Percentiles rank a stretch among this genome's conserved stretches.
These are phyloP conservation scores for Endomychus coccineus DNA, from an alignment of 2,888 invertebrate genomes.

Conservation along the genomic window DNA sequence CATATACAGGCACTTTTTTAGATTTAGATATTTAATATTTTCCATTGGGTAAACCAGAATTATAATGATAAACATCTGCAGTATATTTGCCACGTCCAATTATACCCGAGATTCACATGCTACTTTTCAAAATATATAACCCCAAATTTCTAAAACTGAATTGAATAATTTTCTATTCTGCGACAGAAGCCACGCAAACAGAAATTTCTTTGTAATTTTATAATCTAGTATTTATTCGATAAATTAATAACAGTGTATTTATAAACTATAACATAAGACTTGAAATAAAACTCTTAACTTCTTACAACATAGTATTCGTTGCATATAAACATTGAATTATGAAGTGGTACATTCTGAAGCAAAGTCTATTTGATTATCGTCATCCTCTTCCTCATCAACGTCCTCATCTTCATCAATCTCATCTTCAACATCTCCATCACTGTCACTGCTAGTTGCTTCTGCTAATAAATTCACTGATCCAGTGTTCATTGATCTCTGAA, in stretches of 20 bases:
- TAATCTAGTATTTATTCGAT: conserved; percentile 13
- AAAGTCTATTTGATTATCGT: conserved; percentile 9
- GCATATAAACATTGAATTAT: conserved; percentile 6
- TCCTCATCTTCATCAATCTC: conserved; percentile 7
- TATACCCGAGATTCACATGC: too few species aligned
- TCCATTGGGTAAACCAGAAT: not conserved
- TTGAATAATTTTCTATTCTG: too few species aligned
- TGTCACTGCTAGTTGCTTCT: conserved; percentile 1
- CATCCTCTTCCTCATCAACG: conserved; percentile 10
- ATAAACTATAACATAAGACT: conserved; percentile 12
- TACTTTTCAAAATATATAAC: too few species aligned
- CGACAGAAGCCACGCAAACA: not conserved
- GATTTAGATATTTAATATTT: not conserved
- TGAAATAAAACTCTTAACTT: conserved; percentile 8
- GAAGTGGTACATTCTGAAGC: conserved; percentile 14
- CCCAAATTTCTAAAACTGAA: too few species aligned
- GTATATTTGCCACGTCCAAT: too few species aligned
- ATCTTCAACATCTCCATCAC: conserved; percentile 8
- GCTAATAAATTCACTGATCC: conserved; percentile 7
- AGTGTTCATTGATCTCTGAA: conserved; percentile 11
- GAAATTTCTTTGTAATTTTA: conserved; percentile 6
- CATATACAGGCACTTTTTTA: not conserved
- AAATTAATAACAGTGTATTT: conserved; percentile 13
- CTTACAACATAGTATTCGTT: conserved; percentile 9
- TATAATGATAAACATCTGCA: too few species aligned